phyloP scores from a whole-genome alignment of 2,888 invertebrate species.

The Melinaea menophilus region DNA sequence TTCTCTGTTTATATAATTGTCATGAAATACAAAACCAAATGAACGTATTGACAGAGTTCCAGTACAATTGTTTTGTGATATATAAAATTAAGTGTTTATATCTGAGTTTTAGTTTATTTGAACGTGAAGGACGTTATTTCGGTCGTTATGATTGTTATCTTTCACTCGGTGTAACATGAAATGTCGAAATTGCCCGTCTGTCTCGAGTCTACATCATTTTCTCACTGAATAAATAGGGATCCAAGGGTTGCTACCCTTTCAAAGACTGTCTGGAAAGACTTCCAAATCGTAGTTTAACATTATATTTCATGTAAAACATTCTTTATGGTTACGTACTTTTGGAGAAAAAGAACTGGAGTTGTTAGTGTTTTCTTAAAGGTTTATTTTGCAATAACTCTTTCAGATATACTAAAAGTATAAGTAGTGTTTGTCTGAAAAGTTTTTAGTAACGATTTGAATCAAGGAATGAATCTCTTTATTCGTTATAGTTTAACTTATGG shows the following conservation, averaged over 20 bases:
- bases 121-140: background rate
- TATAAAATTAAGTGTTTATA: too few relatives aligned
- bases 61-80: too few relatives aligned
- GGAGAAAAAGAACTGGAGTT: too few relatives aligned
- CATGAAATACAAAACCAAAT: background rate
- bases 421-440: too few relatives aligned
- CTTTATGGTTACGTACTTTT: background rate
- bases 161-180: background rate
- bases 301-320: background rate
- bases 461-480: too few relatives aligned
- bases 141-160: slow-evolving; percentile 4
- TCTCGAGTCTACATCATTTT: slow-evolving; percentile 27
- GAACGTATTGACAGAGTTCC: too few relatives aligned
- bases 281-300: slow-evolving; percentile 13
- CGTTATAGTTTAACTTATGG: too few relatives aligned
- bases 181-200: slow-evolving; percentile 8
- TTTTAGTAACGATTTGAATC: too few relatives aligned
- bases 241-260: slow-evolving; percentile 25
- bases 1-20: background rate
- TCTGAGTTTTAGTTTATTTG: background rate
- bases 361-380: too few relatives aligned
- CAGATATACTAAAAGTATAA: too few relatives aligned
- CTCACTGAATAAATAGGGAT: slow-evolving; percentile 25
- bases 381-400: too few relatives aligned
- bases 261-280: slow-evolving; percentile 24